Evolutionary conservation across 1,140 invertebrate genomes (phyloP).

Genomic region (Tetragonula clypearis): DNA sequence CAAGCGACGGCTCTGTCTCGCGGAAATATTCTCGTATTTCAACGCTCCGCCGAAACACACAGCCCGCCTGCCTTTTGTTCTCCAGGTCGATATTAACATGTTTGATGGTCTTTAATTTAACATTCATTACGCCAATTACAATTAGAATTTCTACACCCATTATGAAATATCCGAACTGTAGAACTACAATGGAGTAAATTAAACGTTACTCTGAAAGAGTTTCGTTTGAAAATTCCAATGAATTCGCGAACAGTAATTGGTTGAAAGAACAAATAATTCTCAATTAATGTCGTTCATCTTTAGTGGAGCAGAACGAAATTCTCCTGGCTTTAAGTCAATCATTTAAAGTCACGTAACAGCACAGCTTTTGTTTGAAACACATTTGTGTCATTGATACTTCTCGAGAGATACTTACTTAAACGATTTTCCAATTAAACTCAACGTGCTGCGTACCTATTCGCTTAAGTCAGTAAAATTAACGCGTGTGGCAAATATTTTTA

Average conservation of each 20-base stretch:
- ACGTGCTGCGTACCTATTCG: too few species aligned
- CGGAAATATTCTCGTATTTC: slow-evolving; percentile 25
- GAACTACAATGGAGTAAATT: neutral
- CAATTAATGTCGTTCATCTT: neutral
- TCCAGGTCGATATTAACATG: neutral
- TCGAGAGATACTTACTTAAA: too few species aligned
- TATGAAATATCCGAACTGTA: too few species aligned
- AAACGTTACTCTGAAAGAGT: neutral
- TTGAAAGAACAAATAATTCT: neutral
- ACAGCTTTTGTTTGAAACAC: too few species aligned
- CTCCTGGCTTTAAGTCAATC: too few species aligned
- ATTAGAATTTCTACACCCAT: neutral
- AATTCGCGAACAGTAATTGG: neutral
- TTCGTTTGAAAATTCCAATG: neutral
- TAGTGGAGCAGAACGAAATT: too few species aligned
- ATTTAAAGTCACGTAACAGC: too few species aligned
- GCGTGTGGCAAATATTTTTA: too few species aligned
- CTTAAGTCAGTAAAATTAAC: too few species aligned
- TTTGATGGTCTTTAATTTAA: neutral
- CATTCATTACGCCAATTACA: neutral
- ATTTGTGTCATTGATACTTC: too few species aligned
- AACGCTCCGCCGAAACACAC: neutral
- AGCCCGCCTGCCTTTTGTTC: neutral
- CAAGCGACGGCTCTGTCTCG: slow-evolving; percentile 12
- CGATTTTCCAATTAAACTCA: too few species aligned